phyloP scores from a whole-genome alignment of 2,888 invertebrate species.

The Endomychus coccineus region DNA sequence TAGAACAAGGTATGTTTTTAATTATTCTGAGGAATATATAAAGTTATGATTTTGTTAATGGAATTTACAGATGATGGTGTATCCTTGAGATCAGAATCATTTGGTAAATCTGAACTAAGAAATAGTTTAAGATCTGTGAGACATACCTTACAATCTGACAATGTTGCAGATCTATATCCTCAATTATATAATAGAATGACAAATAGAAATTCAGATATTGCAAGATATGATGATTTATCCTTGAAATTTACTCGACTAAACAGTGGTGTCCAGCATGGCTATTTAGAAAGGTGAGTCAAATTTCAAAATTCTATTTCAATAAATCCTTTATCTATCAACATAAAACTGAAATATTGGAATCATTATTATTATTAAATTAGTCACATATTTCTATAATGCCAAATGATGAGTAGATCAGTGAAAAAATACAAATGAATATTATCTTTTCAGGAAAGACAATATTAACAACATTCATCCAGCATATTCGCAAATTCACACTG shows the following conservation, averaged over 20 bases:
- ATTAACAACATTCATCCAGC: neutral
- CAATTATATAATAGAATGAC: conserved; percentile 28
- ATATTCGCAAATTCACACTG: no score
- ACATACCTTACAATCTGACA: conserved; percentile 29
- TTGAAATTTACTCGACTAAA: conserved; percentile 36
- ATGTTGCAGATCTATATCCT: conserved; percentile 27
- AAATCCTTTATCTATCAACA: no score
- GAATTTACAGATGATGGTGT: conserved; percentile 34
- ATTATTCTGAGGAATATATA: conserved; percentile 5
- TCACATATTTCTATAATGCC: no score
- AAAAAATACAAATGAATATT: no score
- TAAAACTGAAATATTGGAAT: no score
- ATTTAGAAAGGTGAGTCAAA: conserved; percentile 35
- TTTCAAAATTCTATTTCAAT: no score
- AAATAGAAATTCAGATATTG: conserved; percentile 30
- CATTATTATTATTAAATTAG: no score
- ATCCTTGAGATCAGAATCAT: conserved; percentile 34
- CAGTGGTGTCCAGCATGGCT: conserved; percentile 37
- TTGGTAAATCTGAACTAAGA: conserved; percentile 34
- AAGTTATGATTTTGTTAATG: conserved; percentile 2
- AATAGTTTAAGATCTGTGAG: conserved; percentile 37
- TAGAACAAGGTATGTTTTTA: conserved; percentile 32
- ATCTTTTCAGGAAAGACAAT: no score
- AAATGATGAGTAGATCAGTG: no score
- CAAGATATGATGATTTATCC: conserved; percentile 21